Percentiles rank a stretch among this genome's conserved stretches.
Conservation (phyloP, 2,888 invertebrate species). For the Hyles lineata region DNA sequence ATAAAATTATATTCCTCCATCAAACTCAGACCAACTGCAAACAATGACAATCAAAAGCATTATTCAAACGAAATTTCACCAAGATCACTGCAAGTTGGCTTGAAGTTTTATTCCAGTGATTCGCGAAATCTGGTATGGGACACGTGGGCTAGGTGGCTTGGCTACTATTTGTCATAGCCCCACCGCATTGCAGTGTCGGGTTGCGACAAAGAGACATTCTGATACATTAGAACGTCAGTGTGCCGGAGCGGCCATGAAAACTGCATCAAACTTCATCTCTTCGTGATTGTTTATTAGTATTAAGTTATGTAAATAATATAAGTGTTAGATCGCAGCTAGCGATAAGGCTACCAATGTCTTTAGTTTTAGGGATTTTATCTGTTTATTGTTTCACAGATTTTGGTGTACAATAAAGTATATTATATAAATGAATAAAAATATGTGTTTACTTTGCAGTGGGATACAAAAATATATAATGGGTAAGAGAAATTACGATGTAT, state of each 20-base stretch:
- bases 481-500: neutral
- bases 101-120: neutral
- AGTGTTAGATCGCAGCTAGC: too few relatives aligned
- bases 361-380: too few relatives aligned
- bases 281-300: neutral
- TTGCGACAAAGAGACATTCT: slow-evolving; percentile 52
- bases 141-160: neutral
- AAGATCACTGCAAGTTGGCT: slow-evolving; percentile 11
- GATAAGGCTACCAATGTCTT: too few relatives aligned
- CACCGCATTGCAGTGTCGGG: slow-evolving; percentile 56
- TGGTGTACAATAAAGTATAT: too few relatives aligned
- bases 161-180: slow-evolving; percentile 47
- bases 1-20: neutral
- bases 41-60: neutral
- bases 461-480: neutral
- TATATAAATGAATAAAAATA: too few relatives aligned
- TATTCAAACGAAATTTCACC: neutral
- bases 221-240: slow-evolving; percentile 47
- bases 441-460: neutral
- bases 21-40: neutral
- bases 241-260: slow-evolving; percentile 14
- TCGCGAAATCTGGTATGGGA: neutral
- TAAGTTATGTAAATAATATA: too few relatives aligned
- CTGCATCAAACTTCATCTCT: neutral
- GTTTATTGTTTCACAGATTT: too few relatives aligned